Base-by-base conservation (phyloP, 2,113 vertebrate species). In the Engraulis encrasicolus region DNA sequence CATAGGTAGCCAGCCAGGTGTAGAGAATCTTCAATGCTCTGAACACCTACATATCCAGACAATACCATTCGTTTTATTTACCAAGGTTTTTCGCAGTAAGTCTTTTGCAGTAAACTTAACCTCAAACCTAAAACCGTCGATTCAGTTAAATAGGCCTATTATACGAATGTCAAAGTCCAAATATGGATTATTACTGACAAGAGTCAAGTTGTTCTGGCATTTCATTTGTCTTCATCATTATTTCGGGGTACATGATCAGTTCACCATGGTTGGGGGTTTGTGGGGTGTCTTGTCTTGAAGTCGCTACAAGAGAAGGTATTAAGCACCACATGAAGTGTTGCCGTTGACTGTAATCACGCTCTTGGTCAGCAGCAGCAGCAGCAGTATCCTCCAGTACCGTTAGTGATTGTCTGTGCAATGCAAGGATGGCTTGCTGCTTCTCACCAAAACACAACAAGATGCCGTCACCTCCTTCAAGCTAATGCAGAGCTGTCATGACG, bases 171-270 rank as follows among this genome's bases (percentile, higher is more conserved):
- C 27, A 18, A 82, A 31, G 18, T 82, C 0, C 11, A 81, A 37
- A 40, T 49, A 40, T 49, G 23, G 80, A 83, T 49, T 52, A 80
- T 31, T 38, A 81, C 78, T 81, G 37, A 31, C 45, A 81, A 37
- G 40, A 83, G 11, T 34, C 31, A 14, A 36, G 27, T 74, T 31
- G 31, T 17, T 34, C 15, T 36, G 31, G 2, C 2, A 74, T 74
- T 14, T 31, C 11, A 9, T 14, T 27, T 45, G 40, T 9, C 40
- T 5, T 45, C 40, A 5, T 45, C 11, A 66, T 31, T 23, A 18
- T 1, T 27, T 34, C 34, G 1, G 31, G 66, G 1, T 0, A 74
- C 31, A 14, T 14, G 66, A 31, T n/a, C 58, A 61, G 58, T 12
- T 74, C 31, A 74, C 15, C 23, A n/a, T n/a, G n/a, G n/a, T n/a